Base-by-base conservation (phyloP, 1,140 invertebrate genomes). In the Centruroides vittatus region DNA sequence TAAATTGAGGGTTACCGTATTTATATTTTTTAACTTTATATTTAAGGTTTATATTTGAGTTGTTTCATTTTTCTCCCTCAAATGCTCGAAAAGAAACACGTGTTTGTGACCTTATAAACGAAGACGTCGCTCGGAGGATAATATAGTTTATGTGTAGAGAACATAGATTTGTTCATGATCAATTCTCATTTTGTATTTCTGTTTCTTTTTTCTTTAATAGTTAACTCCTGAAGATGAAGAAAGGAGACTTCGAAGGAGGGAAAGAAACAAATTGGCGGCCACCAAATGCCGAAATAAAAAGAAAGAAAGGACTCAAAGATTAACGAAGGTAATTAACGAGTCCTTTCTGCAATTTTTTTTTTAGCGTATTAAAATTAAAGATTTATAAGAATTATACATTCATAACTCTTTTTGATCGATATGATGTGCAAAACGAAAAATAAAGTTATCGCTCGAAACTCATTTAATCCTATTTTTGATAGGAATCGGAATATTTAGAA, bases 251-350 rank as follows among this genome's bases (percentile, higher is more conserved):
- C 78, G 88, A 58, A 79, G 89, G 67, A 80, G 92, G 64, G 90
- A 94, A 74, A 80, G 91, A 57, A 95, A 96, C 74, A 94, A 95
- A 80, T 86, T 95, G 52, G 93, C 93, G 13, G 93, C 93, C 10
- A 95, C 92, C 23, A 95, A 95, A 73, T 95, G 93, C 73, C 81
- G 92, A 58, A 81, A 91, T 78, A 95, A 93, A 79, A 95, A 95
- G 73, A 84, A 91, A 34, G 89, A 93, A 70, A 83, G 85, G 63
- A 93, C 89, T 1, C 83, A 85, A 55, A 87, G 88, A 64, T 76
- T 95, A 61, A 86, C 93, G 60, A 72, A 73, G 66, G 80, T 81
- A 71, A 72, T 71, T 68, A 41, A 41, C 3, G 59, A 59, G 35
- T n/a, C 10, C 52, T 54, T 54, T 53, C 23, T 41, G 1, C 8